These are phyloP conservation scores for Phocoena sinus DNA, from an alignment of 2,113 vertebrate species.

Conservation along the genomic window DNA sequence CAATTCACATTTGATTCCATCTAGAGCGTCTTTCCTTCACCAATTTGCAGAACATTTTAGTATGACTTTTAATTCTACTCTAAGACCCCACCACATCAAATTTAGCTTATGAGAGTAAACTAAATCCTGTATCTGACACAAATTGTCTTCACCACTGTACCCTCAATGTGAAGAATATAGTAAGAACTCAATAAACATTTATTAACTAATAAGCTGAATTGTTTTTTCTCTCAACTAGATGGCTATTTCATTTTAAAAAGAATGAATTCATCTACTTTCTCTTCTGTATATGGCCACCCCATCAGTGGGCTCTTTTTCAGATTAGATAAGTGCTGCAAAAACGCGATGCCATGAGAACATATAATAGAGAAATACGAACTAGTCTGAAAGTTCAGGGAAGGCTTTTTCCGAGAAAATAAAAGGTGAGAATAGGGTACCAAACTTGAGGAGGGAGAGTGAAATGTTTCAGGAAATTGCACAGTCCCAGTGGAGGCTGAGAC, in stretches of 20 bases:
- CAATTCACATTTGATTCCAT: background rate
- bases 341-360: background rate
- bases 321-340: background rate
- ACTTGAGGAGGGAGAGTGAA: background rate
- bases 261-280: background rate
- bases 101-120: background rate
- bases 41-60: background rate
- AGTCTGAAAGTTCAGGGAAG: background rate
- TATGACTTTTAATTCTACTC: background rate
- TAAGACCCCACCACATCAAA: rapidly evolving
- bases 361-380: background rate
- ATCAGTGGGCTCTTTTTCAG: background rate
- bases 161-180: background rate
- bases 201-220: background rate
- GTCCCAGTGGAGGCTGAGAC: background rate
- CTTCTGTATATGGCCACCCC: background rate
- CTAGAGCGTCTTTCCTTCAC: background rate
- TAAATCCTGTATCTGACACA: background rate
- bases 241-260: background rate
- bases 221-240: background rate
- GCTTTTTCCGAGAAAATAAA: background rate
- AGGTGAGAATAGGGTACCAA: background rate
- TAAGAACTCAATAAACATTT: background rate
- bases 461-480: background rate
- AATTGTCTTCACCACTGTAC: background rate